Conservation (phyloP, 1,140 invertebrate species). For the Battus philenor region DNA sequence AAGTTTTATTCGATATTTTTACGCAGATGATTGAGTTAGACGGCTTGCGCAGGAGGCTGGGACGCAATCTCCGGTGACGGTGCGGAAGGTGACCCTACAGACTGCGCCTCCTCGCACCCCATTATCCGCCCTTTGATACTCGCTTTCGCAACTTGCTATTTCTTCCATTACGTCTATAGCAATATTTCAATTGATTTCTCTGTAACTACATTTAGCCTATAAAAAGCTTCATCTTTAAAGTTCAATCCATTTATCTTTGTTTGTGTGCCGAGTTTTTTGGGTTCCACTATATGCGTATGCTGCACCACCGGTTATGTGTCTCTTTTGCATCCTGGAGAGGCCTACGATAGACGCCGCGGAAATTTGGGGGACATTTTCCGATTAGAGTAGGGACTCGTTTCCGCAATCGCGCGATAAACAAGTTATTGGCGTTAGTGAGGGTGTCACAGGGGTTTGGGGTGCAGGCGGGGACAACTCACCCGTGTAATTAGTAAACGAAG, state of each 20-base stretch:
- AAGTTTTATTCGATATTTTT: conserved; percentile 64
- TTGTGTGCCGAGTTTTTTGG: too few species aligned
- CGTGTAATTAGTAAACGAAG: conserved; percentile 60
- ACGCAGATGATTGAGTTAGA: conserved; percentile 64
- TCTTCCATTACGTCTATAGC: too few species aligned
- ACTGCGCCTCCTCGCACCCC: conserved; percentile 22
- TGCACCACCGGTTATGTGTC: too few species aligned
- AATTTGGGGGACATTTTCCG: conserved; percentile 47
- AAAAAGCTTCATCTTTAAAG: too few species aligned
- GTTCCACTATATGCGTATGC: too few species aligned
- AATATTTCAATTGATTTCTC: too few species aligned
- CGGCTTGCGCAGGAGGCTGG: conserved; percentile 58
- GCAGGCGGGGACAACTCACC: conserved; percentile 29
- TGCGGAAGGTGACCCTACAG: conserved; percentile 29
- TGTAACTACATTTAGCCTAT: too few species aligned
- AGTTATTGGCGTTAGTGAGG: conserved; percentile 48
- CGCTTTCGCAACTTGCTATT: background rate
- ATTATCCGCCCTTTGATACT: conserved; percentile 1
- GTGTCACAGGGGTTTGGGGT: conserved; percentile 8
- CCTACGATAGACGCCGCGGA: conserved; percentile 28
- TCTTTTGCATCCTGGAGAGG: too few species aligned
- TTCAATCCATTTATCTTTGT: too few species aligned
- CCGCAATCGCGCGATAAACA: conserved; percentile 53
- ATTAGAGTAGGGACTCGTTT: conserved; percentile 50
- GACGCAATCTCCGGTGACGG: conserved; percentile 63